Conservation (phyloP, 2,888 invertebrate genomes). For the Hypomecis punctinalis region DNA sequence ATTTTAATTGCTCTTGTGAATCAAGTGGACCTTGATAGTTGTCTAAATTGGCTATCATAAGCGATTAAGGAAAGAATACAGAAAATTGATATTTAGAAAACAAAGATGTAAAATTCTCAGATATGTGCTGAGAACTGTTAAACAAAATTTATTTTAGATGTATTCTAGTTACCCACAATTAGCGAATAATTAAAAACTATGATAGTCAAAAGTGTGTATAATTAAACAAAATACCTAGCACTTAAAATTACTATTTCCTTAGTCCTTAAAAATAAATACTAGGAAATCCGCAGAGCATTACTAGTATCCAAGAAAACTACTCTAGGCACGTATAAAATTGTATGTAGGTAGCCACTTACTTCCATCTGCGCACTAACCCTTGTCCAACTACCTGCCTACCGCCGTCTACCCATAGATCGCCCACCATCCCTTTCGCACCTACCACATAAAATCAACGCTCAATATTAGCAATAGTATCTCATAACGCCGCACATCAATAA, state of each 20-base stretch:
- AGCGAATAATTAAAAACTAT: too few relatives aligned
- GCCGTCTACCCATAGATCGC: constrained; percentile 31
- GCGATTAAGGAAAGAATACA: too few relatives aligned
- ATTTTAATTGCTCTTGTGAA: constrained; percentile 6
- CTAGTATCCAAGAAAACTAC: neutral
- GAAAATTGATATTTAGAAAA: too few relatives aligned
- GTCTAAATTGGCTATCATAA: too few relatives aligned
- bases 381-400: constrained; percentile 21
- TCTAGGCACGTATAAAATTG: neutral
- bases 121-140: too few relatives aligned
- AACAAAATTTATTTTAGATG: too few relatives aligned
- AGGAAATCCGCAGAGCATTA: neutral
- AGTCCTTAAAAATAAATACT: too few relatives aligned
- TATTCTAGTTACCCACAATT: too few relatives aligned
- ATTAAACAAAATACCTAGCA: too few relatives aligned
- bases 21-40: neutral
- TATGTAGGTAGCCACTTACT: neutral
- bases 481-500: constrained; percentile 57
- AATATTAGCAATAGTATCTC: constrained; percentile 62
- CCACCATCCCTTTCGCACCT: constrained; percentile 44
- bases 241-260: too few relatives aligned
- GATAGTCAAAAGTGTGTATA: too few relatives aligned
- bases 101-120: too few relatives aligned
- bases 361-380: constrained; percentile 23
- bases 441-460: constrained; percentile 55